A percentile compares a stretch with the other conserved stretches of the same genome.
Evolutionary conservation across 2,113 vertebrate genomes (phyloP).

Genomic region (Gobio gobio): DNA sequence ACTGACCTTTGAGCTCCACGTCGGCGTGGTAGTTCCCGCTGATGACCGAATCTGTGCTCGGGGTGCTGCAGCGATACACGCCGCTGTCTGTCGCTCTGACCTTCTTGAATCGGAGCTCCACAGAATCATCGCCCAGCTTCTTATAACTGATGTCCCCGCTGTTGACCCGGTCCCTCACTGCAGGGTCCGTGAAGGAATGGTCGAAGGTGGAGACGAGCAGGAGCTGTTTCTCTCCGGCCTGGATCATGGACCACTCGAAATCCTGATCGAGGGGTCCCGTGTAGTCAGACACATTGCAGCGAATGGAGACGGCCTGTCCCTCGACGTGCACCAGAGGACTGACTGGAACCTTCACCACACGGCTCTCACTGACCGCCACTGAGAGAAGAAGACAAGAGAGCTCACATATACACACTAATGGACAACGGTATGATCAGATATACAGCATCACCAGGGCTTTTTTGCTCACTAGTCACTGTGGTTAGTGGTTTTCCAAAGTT

Average conservation of each 20-base stretch:
- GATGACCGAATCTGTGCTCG: conserved; percentile 83
- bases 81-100: conserved; percentile 78
- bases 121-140: conserved; percentile 73
- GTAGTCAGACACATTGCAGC: conserved; percentile 87
- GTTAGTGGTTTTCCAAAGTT: no score
- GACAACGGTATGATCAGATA: neutral
- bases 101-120: conserved; percentile 78
- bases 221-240: conserved; percentile 45
- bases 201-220: conserved; percentile 83
- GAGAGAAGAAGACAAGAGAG: conserved; percentile 14
- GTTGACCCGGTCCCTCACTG: conserved; percentile 73
- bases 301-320: conserved; percentile 84
- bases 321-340: conserved; percentile 85
- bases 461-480: no score
- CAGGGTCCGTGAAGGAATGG: conserved; percentile 68
- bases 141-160: conserved; percentile 73
- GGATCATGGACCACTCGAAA: conserved; percentile 83
- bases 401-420: neutral
- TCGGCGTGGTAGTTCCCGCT: conserved; percentile 84
- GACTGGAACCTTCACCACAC: conserved; percentile 84
- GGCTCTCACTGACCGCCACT: conserved; percentile 77
- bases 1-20: conserved; percentile 82
- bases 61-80: conserved; percentile 82
- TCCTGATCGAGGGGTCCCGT: conserved; percentile 90
- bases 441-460: neutral